Evolutionary conservation across 2,113 vertebrate genomes (phyloP).

Genomic region (Nycticebus coucang): DNA sequence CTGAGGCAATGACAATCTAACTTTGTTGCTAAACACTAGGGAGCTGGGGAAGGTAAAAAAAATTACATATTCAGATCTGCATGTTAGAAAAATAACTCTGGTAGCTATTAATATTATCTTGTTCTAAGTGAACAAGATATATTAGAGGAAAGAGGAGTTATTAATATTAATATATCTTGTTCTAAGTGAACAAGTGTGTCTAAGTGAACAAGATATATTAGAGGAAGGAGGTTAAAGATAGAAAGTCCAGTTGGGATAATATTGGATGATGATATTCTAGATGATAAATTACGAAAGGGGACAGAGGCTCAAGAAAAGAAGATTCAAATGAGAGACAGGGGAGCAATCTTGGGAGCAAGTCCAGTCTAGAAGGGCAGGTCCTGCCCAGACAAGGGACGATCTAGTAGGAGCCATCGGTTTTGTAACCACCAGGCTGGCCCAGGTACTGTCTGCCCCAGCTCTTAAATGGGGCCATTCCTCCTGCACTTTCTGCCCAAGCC

Average conservation of each 20-base stretch:
- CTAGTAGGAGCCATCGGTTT: not conserved
- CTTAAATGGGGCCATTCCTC: not conserved
- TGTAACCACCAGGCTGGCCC: no score
- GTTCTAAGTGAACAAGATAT: not conserved
- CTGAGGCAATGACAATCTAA: not conserved
- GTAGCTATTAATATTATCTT: not conserved
- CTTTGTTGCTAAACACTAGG: not conserved
- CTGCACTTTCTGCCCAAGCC: not conserved
- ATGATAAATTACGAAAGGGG: not conserved
- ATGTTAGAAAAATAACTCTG: not conserved
- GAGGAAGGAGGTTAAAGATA: not conserved
- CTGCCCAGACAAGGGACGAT: not conserved
- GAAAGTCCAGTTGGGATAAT: not conserved
- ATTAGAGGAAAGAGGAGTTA: not conserved
- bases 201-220: not conserved
- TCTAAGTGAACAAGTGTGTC: not conserved
- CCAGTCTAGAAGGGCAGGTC: not conserved
- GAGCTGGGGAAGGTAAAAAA: not conserved
- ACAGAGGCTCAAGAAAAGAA: not conserved
- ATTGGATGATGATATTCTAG: not conserved
- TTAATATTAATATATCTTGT: no score
- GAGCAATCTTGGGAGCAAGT: not conserved
- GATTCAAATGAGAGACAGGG: not conserved
- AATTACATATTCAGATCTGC: no score
- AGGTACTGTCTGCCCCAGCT: not conserved